Evolutionary conservation across 2,888 invertebrate species (phyloP).

Genomic region (Folsomia candida): DNA sequence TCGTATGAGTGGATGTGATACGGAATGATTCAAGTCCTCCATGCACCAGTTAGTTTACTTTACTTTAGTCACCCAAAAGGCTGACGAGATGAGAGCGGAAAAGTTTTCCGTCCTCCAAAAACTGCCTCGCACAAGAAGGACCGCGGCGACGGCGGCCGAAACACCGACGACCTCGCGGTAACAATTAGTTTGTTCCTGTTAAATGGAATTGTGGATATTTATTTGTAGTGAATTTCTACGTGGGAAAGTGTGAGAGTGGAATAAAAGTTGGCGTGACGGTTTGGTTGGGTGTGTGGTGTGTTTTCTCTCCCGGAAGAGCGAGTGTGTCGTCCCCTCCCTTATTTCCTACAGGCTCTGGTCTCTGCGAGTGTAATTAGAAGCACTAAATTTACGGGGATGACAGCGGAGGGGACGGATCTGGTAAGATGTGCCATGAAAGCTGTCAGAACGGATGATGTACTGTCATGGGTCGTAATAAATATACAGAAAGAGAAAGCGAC

Average conservation of each 20-base stretch:
- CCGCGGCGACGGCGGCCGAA: too few relatives aligned
- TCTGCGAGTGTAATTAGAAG: constrained; percentile 47
- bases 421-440: constrained; percentile 46
- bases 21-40: constrained; percentile 8
- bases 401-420: constrained; percentile 48
- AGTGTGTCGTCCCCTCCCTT: background rate
- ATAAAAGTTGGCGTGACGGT: too few relatives aligned
- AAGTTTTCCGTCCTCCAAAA: constrained; percentile 1
- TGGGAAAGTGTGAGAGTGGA: too few relatives aligned
- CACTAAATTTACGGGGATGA: constrained; percentile 48
- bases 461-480: too few relatives aligned
- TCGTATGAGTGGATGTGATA: background rate
- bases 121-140: background rate
- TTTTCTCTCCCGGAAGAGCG: background rate
- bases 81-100: background rate
- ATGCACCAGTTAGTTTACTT: constrained; percentile 5
- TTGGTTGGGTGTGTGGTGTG: background rate
- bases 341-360: background rate
- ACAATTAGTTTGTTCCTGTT: too few relatives aligned
- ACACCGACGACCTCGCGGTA: too few relatives aligned
- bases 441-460: constrained; percentile 47
- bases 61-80: background rate
- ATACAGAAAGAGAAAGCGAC: too few relatives aligned
- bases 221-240: too few relatives aligned
- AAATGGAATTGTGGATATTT: too few relatives aligned